phyloP scores from a whole-genome alignment of 2,888 invertebrate species.

The Pasiphila rectangulata region DNA sequence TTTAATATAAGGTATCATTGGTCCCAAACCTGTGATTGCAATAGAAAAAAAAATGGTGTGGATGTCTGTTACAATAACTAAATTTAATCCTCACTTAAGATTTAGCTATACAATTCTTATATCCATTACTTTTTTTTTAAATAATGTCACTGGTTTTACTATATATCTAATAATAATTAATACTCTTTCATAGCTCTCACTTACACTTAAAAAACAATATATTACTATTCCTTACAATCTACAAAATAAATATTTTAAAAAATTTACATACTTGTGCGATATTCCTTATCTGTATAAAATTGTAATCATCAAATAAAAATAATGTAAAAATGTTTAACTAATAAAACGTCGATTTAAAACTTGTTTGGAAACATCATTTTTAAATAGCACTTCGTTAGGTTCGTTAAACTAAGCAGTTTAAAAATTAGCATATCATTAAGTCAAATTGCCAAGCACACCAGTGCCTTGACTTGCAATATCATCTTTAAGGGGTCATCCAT shows the following conservation, averaged over 20 bases:
- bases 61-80: no score
- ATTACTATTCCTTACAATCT: constrained; percentile 18
- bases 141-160: constrained; percentile 18
- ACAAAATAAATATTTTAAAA: constrained; percentile 33
- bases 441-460: background rate
- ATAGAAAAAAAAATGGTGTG: no score
- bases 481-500: no score
- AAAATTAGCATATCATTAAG: background rate
- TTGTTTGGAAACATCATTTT: constrained; percentile 18
- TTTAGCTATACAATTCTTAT: no score
- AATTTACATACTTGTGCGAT: constrained; percentile 28
- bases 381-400: background rate
- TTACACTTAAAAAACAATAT: constrained; percentile 26
- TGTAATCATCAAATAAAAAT: background rate
- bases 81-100: no score
- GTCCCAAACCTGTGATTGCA: no score
- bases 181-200: constrained; percentile 27
- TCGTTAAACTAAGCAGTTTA: background rate
- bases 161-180: constrained; percentile 12
- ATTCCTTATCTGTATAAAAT: background rate
- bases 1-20: constrained; percentile 1
- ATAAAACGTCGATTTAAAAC: constrained; percentile 8
- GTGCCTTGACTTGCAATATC: background rate
- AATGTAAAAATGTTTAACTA: background rate
- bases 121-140: no score